Conservation (phyloP, 2,113 vertebrate genomes). For the Ardeotis arabs region DNA sequence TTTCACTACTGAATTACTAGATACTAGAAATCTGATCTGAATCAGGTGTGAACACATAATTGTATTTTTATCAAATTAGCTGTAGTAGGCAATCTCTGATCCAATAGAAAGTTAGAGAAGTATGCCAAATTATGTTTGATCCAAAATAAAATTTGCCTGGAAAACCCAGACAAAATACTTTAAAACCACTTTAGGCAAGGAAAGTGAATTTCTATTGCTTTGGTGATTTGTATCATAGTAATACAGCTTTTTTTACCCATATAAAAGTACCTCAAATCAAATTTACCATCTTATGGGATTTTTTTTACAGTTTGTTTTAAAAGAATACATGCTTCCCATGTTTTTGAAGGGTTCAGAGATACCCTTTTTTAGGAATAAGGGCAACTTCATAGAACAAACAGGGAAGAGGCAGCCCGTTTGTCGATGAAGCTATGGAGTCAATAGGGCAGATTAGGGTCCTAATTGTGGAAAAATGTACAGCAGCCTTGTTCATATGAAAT, state of each 20-base stretch:
- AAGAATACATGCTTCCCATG: background rate
- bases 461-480: background rate
- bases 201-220: background rate
- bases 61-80: background rate
- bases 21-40: background rate
- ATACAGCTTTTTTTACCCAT: background rate
- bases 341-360: background rate
- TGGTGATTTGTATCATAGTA: background rate
- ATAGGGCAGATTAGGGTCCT: background rate
- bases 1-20: background rate
- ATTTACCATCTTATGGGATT: background rate
- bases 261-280: background rate
- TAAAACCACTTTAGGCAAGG: background rate
- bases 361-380: background rate
- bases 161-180: background rate
- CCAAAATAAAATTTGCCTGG: background rate
- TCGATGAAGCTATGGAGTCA: background rate
- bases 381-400: background rate
- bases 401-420: rapidly evolving
- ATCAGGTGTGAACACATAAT: background rate
- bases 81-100: background rate
- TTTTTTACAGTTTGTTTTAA: background rate
- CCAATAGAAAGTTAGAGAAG: background rate
- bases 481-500: background rate
- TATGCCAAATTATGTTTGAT: background rate